phyloP scores from a whole-genome alignment of 2,888 invertebrate genomes.

The Eumerus sabulonum region DNA sequence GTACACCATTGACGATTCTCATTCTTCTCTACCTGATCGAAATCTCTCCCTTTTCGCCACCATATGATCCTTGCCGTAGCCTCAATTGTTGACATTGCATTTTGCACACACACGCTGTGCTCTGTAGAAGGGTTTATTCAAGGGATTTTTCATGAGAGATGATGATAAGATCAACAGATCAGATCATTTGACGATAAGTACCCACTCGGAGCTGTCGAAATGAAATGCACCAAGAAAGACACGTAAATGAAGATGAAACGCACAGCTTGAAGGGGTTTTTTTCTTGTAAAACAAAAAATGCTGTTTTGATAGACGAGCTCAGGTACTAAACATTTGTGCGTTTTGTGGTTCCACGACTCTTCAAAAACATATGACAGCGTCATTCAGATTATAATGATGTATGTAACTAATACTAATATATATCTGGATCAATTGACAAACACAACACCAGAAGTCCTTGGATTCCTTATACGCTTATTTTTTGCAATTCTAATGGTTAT shows the following conservation, averaged over 20 bases:
- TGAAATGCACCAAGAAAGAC: conserved; percentile 25
- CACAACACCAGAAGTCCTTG: conserved; percentile 15
- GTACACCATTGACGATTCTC: conserved; percentile 26
- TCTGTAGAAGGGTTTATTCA: conserved; percentile 48
- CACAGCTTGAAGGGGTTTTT: conserved; percentile 25
- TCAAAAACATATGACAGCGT: conserved; percentile 66
- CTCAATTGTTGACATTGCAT: conserved; percentile 60
- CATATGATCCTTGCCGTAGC: neutral
- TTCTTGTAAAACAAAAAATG: no score
- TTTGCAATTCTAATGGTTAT: no score
- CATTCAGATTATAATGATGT: conserved; percentile 61
- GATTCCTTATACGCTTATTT: no score
- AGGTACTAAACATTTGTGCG: conserved; percentile 53
- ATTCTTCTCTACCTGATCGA: conserved; percentile 46
- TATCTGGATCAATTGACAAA: conserved; percentile 14
- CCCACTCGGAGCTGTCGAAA: conserved; percentile 57
- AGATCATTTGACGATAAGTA: conserved; percentile 64
- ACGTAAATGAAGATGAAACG: conserved; percentile 16
- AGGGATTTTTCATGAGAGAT: conserved; percentile 4
- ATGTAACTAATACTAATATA: neutral
- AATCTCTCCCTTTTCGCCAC: conserved; percentile 35
- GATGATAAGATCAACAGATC: conserved; percentile 65
- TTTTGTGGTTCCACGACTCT: conserved; percentile 42
- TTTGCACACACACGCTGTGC: conserved; percentile 16
- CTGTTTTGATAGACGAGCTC: conserved; percentile 66